These are phyloP conservation scores for Nematostella vectensis DNA, from an alignment of 92 coral and sea anemone genomes.

Conservation along the genomic window DNA sequence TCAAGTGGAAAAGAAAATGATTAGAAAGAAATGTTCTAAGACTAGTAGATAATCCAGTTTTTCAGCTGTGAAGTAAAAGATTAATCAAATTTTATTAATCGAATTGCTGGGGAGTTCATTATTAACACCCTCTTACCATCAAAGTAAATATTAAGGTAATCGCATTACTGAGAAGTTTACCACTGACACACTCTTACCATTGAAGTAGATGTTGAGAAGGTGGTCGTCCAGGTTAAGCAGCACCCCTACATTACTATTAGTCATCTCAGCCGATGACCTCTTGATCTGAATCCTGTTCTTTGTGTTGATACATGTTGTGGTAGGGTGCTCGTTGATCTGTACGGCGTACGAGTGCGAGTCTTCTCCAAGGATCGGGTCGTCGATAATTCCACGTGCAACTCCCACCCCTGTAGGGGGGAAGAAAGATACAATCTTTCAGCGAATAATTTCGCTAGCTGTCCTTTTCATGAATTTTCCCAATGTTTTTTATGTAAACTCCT, in stretches of 20 bases:
- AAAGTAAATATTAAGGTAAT: no score
- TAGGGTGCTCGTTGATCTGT: slow-evolving; percentile 76
- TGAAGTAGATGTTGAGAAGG: slow-evolving; percentile 55
- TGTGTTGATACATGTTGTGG: slow-evolving; percentile 61
- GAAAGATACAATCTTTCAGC: no score
- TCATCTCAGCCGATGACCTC: slow-evolving; percentile 47
- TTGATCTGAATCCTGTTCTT: slow-evolving; percentile 70
- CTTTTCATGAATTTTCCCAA: not conserved
- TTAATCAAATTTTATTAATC: no score
- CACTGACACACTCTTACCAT: no score
- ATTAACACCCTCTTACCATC: no score
- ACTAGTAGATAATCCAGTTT: no score
- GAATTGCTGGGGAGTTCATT: no score
- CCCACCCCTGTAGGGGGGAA: slow-evolving; percentile 65
- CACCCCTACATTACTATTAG: slow-evolving; percentile 62
- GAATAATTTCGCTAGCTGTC: not conserved
- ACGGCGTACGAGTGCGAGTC: slow-evolving; percentile 73
- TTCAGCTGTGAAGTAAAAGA: no score
- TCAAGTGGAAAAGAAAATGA: no score
- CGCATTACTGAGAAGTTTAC: no score
- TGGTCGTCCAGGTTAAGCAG: slow-evolving; percentile 64
- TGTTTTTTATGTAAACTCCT: no score
- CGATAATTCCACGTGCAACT: slow-evolving; percentile 49
- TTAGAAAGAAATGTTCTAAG: no score
- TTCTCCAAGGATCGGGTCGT: slow-evolving; percentile 86